These are phyloP conservation scores for Felis chaus DNA, from an alignment of 2,113 vertebrate species.

Conservation along the genomic window DNA sequence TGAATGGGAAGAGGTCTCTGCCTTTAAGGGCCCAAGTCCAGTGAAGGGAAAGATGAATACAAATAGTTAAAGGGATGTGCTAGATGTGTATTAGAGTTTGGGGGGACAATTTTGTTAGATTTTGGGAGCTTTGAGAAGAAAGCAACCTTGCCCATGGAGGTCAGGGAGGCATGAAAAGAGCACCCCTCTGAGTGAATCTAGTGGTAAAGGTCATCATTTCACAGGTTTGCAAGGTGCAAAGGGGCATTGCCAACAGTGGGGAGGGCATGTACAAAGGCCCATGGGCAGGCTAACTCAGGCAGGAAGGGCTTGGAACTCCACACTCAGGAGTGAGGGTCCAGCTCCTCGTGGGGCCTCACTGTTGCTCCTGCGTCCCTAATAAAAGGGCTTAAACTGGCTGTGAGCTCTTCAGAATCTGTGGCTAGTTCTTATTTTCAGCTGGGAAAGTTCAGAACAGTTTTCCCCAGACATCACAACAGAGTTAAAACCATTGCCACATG, in stretches of 20 bases:
- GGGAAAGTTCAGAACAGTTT: not conserved
- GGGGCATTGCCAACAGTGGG: not conserved
- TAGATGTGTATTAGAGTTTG: not conserved
- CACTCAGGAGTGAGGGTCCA: not conserved
- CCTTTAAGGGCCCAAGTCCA: not conserved
- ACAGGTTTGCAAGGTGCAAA: not conserved
- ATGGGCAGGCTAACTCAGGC: fast-evolving
- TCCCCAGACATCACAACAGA: not conserved
- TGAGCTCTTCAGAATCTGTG: not conserved
- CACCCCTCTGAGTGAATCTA: not conserved
- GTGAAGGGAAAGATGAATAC: not conserved
- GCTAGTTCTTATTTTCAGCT: not conserved
- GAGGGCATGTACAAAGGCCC: not conserved
- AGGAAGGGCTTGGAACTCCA: not conserved
- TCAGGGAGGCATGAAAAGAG: not conserved
- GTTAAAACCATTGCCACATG: not conserved
- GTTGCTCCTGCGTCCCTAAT: not conserved
- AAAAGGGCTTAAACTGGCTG: not conserved
- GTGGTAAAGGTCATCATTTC: fast-evolving
- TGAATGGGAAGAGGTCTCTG: not conserved
- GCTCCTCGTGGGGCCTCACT: not conserved
- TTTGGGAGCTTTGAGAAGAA: not conserved
- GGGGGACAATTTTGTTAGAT: not conserved
- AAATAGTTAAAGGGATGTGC: not conserved
- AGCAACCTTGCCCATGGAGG: not conserved